These are phyloP conservation scores for Cosmorhoe ocellata DNA, from an alignment of 2,888 invertebrate species.

Conservation along the genomic window DNA sequence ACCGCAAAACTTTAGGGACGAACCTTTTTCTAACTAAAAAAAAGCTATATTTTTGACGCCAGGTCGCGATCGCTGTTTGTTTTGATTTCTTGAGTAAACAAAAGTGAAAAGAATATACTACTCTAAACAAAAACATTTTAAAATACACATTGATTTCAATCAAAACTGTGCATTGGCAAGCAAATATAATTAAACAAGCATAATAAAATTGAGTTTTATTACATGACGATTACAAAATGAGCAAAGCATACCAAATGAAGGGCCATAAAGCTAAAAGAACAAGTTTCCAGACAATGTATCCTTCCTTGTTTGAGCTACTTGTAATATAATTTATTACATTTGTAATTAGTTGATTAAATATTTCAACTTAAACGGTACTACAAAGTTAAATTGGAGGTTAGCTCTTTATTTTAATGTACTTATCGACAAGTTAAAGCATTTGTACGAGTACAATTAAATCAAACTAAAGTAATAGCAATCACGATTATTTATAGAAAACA, in stretches of 20 bases:
- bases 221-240: constrained; percentile 67
- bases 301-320: constrained; percentile 32
- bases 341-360: constrained; percentile 22
- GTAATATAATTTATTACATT: constrained; percentile 18
- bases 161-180: constrained; percentile 43
- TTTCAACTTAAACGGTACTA: not conserved
- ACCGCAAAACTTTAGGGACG: constrained; percentile 60
- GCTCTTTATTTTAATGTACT: constrained; percentile 7
- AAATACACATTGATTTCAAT: too few species aligned
- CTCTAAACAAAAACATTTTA: too few species aligned
- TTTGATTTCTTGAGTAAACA: constrained; percentile 37
- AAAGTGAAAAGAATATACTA: too few species aligned
- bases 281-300: constrained; percentile 55
- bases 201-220: constrained; percentile 69
- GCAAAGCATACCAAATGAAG: constrained; percentile 66
- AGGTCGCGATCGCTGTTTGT: constrained; percentile 39
- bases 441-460: not conserved
- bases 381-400: not conserved
- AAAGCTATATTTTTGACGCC: constrained; percentile 35
- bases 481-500: too few species aligned
- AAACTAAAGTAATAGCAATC: too few species aligned
- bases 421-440: not conserved
- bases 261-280: constrained; percentile 53
- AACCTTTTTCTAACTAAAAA: constrained; percentile 29
- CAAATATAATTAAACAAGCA: constrained; percentile 57